phyloP scores from a whole-genome alignment of 2,797 vertebrate genomes.

The Aldrovandia affinis region DNA sequence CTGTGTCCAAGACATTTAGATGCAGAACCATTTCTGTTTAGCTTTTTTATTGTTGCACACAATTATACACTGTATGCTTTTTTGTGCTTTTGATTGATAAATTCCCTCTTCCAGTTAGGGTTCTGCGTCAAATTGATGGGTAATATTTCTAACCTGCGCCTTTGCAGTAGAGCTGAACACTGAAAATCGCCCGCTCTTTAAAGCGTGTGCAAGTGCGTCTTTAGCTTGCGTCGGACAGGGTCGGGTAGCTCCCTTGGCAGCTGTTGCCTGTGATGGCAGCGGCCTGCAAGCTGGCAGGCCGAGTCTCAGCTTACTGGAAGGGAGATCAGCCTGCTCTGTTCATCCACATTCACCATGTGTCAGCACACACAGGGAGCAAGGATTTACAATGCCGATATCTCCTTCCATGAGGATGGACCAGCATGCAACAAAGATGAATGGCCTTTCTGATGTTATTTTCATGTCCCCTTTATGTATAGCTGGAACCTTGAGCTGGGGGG shows the following conservation, averaged over 20 bases:
- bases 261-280: background rate
- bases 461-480: background rate
- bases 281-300: constrained; percentile 5
- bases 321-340: background rate
- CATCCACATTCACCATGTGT: background rate
- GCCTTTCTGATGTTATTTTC: background rate
- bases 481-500: background rate
- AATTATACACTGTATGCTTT: background rate
- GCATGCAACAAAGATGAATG: constrained; percentile 5
- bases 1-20: background rate
- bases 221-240: constrained; percentile 20
- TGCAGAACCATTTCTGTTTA: background rate
- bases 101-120: background rate
- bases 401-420: background rate
- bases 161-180: constrained; percentile 17
- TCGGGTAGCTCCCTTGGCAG: constrained; percentile 18
- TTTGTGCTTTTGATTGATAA: background rate
- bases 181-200: background rate
- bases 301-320: background rate
- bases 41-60: background rate
- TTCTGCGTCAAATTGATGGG: constrained; percentile 1
- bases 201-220: constrained; percentile 9
- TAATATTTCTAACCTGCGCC: constrained; percentile 15
- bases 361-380: background rate
- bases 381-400: background rate